A percentile compares a stretch with the other conserved stretches of the same genome.
phyloP scores from a whole-genome alignment of 2,888 invertebrate species.

The Caenorhabditis virilis region DNA sequence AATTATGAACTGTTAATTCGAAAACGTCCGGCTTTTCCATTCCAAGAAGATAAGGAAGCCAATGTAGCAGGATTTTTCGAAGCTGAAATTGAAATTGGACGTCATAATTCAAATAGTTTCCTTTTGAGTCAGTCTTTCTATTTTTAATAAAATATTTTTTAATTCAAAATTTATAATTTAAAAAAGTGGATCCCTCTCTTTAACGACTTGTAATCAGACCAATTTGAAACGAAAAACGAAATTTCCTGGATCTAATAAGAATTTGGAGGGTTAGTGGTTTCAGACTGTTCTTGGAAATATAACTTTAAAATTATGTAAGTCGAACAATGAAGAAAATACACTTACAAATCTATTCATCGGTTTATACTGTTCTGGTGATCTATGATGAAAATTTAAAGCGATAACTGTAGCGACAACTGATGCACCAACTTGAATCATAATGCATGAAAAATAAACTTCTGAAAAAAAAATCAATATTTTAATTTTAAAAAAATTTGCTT shows the following conservation, averaged over 20 bases:
- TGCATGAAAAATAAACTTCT: constrained; percentile 67
- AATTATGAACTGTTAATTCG: constrained; percentile 26
- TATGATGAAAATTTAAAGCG: constrained; percentile 74
- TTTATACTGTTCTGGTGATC: constrained; percentile 67
- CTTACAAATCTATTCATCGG: constrained; percentile 63
- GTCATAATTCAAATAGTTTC: background rate
- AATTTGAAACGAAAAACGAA: too few relatives aligned
- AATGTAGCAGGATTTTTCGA: constrained; percentile 56
- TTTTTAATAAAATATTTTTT: too few relatives aligned
- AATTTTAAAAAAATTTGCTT: background rate
- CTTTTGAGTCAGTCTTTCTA: too few relatives aligned
- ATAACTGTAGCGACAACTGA: constrained; percentile 68
- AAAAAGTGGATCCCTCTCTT: too few relatives aligned
- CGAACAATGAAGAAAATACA: background rate
- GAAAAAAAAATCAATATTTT: constrained; percentile 9
- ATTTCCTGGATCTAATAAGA: too few relatives aligned
- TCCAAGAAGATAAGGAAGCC: constrained; percentile 59
- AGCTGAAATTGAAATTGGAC: constrained; percentile 40
- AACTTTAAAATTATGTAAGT: too few relatives aligned
- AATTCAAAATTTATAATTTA: too few relatives aligned
- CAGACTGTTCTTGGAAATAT: too few relatives aligned
- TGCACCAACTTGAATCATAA: constrained; percentile 67
- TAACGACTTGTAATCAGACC: too few relatives aligned
- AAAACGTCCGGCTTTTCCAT: constrained; percentile 58
- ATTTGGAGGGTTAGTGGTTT: too few relatives aligned